A percentile compares a stretch with the other conserved stretches of the same genome.
These are phyloP conservation scores for Orycteropus afer DNA, from an alignment of 2,113 vertebrate species.

Conservation along the genomic window DNA sequence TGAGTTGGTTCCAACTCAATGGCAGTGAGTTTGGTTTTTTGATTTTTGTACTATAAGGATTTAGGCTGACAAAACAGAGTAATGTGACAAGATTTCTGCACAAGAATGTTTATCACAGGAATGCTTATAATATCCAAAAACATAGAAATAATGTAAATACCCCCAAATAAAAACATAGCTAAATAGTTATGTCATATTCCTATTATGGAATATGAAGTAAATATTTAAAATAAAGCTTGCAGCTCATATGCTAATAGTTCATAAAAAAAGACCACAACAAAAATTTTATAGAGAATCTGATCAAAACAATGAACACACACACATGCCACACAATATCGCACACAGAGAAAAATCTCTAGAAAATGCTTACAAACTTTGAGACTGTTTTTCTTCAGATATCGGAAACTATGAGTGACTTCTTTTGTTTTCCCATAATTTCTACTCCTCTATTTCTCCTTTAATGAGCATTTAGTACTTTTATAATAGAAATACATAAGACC, in stretches of 20 bases:
- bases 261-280: not conserved
- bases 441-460: not conserved
- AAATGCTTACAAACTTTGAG: not conserved
- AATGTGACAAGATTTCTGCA: not conserved
- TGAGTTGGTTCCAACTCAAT: too few relatives aligned
- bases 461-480: not conserved
- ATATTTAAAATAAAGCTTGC: not conserved
- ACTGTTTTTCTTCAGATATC: not conserved
- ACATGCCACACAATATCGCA: not conserved
- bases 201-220: not conserved
- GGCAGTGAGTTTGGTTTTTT: too few relatives aligned
- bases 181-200: not conserved
- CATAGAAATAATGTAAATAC: not conserved
- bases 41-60: not conserved
- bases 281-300: not conserved
- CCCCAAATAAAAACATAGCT: not conserved
- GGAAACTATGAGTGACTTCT: not conserved
- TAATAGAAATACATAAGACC: constrained; percentile 41
- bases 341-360: constrained; percentile 2
- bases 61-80: not conserved
- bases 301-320: not conserved
- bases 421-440: not conserved
- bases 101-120: not conserved
- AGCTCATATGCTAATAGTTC: not conserved
- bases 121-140: not conserved